Conservation (phyloP, 2,113 vertebrate genomes). For the Oxygymnocypris stewartii region DNA sequence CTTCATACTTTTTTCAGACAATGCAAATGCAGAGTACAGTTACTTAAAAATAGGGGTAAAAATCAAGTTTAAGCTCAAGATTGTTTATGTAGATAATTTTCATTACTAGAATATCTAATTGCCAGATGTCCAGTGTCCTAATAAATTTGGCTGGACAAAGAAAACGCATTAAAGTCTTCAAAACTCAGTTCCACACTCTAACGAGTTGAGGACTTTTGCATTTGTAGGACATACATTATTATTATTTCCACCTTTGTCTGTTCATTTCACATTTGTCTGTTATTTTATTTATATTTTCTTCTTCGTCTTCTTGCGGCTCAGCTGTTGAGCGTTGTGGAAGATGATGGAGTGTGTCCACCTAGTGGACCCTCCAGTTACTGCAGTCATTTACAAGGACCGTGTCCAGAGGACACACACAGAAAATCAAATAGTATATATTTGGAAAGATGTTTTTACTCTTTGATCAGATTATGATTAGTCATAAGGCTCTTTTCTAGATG, state of each 20-base stretch:
- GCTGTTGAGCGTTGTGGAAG: not conserved
- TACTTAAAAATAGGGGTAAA: too few relatives aligned
- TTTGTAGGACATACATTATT: not conserved
- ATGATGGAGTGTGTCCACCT: not conserved
- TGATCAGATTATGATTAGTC: not conserved
- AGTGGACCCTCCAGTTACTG: not conserved
- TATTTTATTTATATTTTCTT: not conserved
- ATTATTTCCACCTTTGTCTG: not conserved
- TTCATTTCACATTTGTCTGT: not conserved
- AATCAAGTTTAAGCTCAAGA: too few relatives aligned
- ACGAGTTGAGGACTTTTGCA: not conserved
- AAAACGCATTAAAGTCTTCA: too few relatives aligned
- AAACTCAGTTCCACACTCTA: not conserved
- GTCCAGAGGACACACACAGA: not conserved
- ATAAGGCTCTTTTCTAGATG: slow-evolving; percentile 37
- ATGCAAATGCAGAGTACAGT: too few relatives aligned
- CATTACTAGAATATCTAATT: not conserved
- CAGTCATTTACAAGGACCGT: not conserved
- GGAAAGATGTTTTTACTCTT: not conserved
- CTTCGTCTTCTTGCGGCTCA: not conserved
- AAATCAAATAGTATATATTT: not conserved
- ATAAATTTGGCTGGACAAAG: not conserved
- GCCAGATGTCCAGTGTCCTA: not conserved
- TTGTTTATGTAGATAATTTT: not conserved
- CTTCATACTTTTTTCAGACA: too few relatives aligned